Percentiles rank a stretch among this genome's conserved stretches.
Evolutionary conservation across 2,888 invertebrate species (phyloP).

Genomic region (Chrysopilus asiliformis): DNA sequence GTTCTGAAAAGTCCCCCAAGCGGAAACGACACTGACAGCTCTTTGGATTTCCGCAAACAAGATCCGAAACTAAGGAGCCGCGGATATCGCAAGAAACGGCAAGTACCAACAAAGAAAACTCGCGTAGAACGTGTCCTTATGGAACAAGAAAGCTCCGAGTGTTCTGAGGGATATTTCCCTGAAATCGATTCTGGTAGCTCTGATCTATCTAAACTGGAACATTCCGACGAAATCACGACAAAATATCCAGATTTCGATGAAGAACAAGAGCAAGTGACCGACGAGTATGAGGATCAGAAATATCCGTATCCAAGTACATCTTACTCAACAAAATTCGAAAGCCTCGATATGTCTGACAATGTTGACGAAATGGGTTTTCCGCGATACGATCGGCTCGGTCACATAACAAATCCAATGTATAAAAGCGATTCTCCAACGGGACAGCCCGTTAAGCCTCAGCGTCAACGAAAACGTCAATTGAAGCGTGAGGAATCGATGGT

Average conservation of each 20-base stretch:
- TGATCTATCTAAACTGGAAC: constrained; percentile 43
- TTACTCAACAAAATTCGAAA: constrained; percentile 38
- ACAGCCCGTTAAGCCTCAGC: constrained; percentile 38
- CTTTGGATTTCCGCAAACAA: constrained; percentile 46
- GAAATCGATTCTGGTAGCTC: constrained; percentile 49
- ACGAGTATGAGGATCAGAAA: constrained; percentile 44
- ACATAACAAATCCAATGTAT: constrained; percentile 36
- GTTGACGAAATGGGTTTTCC: constrained; percentile 55
- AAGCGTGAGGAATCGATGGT: constrained; percentile 31
- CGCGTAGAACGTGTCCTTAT: constrained; percentile 26
- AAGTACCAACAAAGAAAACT: constrained; percentile 36
- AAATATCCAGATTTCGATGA: constrained; percentile 34
- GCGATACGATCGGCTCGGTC: constrained; percentile 45
- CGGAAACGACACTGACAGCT: constrained; percentile 62
- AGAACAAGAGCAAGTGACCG: constrained; percentile 33
- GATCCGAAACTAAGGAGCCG: constrained; percentile 53
- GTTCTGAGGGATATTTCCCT: constrained; percentile 55
- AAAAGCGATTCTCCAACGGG: constrained; percentile 16
- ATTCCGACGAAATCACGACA: constrained; percentile 22
- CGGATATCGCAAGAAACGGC: constrained; percentile 54
- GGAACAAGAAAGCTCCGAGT: constrained; percentile 48
- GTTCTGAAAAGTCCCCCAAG: constrained; percentile 57
- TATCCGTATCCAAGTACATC: constrained; percentile 33
- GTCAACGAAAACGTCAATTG: constrained; percentile 32
- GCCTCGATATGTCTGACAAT: constrained; percentile 47